Evolutionary conservation across 2,797 vertebrate species (phyloP), one percentile per base, ranked within the genome.

Genomic region (Protonibea diacanthus): DNA sequence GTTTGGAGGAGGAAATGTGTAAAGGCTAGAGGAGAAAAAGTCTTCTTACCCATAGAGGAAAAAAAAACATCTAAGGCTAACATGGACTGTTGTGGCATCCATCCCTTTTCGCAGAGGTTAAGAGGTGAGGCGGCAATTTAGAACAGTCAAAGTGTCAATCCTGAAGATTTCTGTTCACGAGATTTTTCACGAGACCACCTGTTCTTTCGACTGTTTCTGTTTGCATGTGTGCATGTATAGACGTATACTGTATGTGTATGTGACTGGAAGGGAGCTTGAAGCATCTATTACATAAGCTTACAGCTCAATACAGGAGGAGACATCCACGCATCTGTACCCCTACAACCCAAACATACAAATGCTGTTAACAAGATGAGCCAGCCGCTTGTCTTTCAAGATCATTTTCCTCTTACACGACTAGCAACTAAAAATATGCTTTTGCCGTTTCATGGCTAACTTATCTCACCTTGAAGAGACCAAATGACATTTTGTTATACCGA

Each of bases 231-330:
- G 17, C 25, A 11, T 25, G 53, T 51, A 25, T 49, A 18, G 1
- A 21, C 21, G 20, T 64, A n/a, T 53, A n/a, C n/a, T n/a, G n/a
- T n/a, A n/a, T 76, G 48, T 61, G 29, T 47, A 3, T 47, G 1
- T 17, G 20, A 21, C 29, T 63, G 38, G 53, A 55, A 58, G 33
- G 5, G n/a, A 58, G 69, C 72, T 58, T n/a, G 45, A 74, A 70
- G 66, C 74, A 76, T 84, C 67, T 51, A 74, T 84, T 85, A n/a
- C n/a, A n/a, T n/a, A 51, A 61, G 48, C 60, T 9, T 57, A 82
- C 84, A 75, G 86, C 80, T 86, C 67, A 71, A 88, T 85, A 84
- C 57, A 65, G 49, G 44, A 21, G 51, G 56, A 72, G 27, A 74
- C 71, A 77, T 83, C 76, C 33, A 8, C 33, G 9, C 67, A 81